Evolutionary conservation across 92 coral and sea anemone species (phyloP).

Genomic region (Zoanthus sansibaricus): DNA sequence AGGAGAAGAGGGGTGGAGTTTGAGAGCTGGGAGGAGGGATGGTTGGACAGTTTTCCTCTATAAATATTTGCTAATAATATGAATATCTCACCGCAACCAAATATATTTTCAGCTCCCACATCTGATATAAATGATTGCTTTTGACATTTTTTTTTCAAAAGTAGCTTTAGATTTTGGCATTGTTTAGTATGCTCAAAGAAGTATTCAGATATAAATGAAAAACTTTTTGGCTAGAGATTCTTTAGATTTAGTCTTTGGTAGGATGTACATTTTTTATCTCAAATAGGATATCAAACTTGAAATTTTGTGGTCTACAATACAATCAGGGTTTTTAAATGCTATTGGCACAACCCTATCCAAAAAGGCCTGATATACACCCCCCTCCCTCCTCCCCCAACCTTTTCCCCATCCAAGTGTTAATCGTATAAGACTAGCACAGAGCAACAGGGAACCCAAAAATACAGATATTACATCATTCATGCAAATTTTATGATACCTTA

Average conservation of each 20-base stretch:
- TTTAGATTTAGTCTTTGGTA: slow-evolving; percentile 2
- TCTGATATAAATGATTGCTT: slow-evolving; percentile 15
- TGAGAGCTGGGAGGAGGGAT: slow-evolving; percentile 40
- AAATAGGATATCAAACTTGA: not conserved
- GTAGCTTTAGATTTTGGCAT: not conserved
- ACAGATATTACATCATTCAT: not conserved
- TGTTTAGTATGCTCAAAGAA: not conserved
- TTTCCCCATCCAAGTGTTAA: not conserved
- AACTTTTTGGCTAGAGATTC: not conserved
- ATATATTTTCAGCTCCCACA: slow-evolving; percentile 40
- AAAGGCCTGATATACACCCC: not conserved
- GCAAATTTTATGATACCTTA: not conserved
- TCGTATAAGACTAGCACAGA: not conserved
- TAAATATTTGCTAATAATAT: slow-evolving; percentile 39
- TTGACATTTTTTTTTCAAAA: not conserved
- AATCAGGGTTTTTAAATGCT: not conserved
- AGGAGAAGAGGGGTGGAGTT: not conserved
- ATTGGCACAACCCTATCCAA: not conserved
- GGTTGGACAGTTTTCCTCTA: slow-evolving; percentile 21
- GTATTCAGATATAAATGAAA: not conserved
- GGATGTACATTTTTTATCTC: slow-evolving; percentile 6
- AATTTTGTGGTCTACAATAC: not conserved
- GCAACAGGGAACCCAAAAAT: not conserved
- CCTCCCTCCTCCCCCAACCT: not conserved
- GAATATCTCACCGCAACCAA: slow-evolving; percentile 35